Conservation (phyloP, 1,140 invertebrate genomes). For the Drosophila lacertosa region DNA sequence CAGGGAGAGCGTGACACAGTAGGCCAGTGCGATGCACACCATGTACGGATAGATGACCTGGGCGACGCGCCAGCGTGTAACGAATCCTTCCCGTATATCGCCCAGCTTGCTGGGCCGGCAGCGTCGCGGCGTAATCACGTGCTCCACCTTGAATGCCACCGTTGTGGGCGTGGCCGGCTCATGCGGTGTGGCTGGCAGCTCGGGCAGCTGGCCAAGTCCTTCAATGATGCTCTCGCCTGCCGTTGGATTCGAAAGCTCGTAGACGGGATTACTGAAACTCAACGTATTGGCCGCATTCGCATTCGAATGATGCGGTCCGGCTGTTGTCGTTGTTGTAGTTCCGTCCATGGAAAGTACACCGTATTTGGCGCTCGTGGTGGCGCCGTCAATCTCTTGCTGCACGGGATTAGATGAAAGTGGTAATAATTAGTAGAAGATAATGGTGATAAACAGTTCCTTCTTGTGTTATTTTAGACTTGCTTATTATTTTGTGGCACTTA, state of each 20-base stretch:
- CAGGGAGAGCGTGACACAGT: slow-evolving; percentile 93
- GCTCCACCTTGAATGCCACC: slow-evolving; percentile 91
- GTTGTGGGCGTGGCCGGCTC: slow-evolving; percentile 78
- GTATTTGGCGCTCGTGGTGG: slow-evolving; percentile 63
- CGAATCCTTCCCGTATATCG: slow-evolving; percentile 86
- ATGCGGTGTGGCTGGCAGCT: slow-evolving; percentile 79
- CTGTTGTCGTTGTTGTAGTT: slow-evolving; percentile 84
- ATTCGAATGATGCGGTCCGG: slow-evolving; percentile 39
- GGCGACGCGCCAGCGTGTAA: slow-evolving; percentile 90
- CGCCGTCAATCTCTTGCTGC: slow-evolving; percentile 76
- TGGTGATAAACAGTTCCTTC: background rate
- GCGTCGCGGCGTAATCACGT: slow-evolving; percentile 88
- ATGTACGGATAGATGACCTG: slow-evolving; percentile 94
- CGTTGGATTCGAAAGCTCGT: slow-evolving; percentile 88
- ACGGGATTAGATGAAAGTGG: slow-evolving; percentile 1
- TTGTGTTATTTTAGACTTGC: background rate
- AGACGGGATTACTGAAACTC: slow-evolving; percentile 89
- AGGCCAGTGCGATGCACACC: slow-evolving; percentile 93
- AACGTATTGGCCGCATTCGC: slow-evolving; percentile 53
- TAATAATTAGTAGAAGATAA: slow-evolving; percentile 16
- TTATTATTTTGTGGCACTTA: slow-evolving; percentile 78
- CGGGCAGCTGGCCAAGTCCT: slow-evolving; percentile 76
- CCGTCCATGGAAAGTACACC: slow-evolving; percentile 80
- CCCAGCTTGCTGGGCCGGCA: slow-evolving; percentile 84
- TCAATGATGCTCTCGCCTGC: slow-evolving; percentile 84